A percentile compares a stretch with the other conserved stretches of the same genome.
Conservation (phyloP, 1,140 invertebrate species). For the Samia ricini region DNA sequence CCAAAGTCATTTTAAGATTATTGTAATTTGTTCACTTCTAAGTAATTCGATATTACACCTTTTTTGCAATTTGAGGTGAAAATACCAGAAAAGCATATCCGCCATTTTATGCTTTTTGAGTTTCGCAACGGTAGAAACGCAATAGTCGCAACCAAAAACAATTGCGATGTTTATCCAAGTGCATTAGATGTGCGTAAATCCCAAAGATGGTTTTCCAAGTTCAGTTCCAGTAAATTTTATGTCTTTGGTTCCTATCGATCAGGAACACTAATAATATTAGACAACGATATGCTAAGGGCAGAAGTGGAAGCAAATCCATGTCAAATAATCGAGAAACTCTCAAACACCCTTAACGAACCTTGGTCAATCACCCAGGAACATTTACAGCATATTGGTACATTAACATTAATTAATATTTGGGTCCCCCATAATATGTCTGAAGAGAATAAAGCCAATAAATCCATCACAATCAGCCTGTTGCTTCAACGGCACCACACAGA, state of each 20-base stretch:
- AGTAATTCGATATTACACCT: neutral
- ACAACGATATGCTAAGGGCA: neutral
- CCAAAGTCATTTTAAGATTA: neutral
- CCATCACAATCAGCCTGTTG: slow-evolving; percentile 14
- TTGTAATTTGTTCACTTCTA: neutral
- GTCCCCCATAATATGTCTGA: slow-evolving; percentile 17
- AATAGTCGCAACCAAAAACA: too few relatives aligned
- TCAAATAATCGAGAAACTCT: too few relatives aligned
- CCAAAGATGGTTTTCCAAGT: too few relatives aligned
- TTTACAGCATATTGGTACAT: neutral
- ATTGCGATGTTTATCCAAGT: neutral
- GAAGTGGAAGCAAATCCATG: too few relatives aligned
- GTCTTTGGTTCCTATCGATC: neutral
- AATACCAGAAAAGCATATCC: neutral
- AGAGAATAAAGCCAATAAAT: slow-evolving; percentile 17
- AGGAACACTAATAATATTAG: neutral
- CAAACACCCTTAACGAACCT: neutral
- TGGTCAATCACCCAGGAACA: neutral
- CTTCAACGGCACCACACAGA: slow-evolving; percentile 10
- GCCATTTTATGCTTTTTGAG: neutral
- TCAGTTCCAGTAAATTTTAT: neutral
- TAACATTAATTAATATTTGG: slow-evolving; percentile 7
- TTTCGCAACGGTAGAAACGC: neutral
- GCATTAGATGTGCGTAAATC: neutral
- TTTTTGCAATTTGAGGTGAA: neutral